Percentiles rank a stretch among this genome's conserved stretches.
phyloP scores from a whole-genome alignment of 2,113 vertebrate genomes.

The Syngnathoides biaculeatus region DNA sequence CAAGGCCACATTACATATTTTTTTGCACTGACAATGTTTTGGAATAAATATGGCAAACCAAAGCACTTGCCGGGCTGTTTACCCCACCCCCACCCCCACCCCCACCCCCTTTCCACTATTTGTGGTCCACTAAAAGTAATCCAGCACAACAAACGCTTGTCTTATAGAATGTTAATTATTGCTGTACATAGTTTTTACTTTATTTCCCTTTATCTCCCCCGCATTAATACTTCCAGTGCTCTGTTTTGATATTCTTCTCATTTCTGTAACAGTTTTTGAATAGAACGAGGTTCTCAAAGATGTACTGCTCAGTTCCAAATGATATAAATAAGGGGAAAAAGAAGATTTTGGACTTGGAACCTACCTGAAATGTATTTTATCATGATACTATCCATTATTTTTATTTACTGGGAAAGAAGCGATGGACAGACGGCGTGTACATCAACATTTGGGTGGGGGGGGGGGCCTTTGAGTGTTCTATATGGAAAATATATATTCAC shows the following conservation, averaged over 20 bases:
- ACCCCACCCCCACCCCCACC: too few species aligned
- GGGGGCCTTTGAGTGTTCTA: slow-evolving; percentile 46
- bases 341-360: slow-evolving; percentile 49
- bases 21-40: slow-evolving; percentile 63
- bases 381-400: slow-evolving; percentile 39
- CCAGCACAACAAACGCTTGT: slow-evolving; percentile 14
- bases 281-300: slow-evolving; percentile 7
- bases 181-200: slow-evolving; percentile 59
- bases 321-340: background rate
- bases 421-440: slow-evolving; percentile 54
- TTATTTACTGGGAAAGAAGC: slow-evolving; percentile 49
- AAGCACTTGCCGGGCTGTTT: slow-evolving; percentile 1
- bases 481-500: slow-evolving; percentile 49
- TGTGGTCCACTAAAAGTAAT: slow-evolving; percentile 2
- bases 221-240: slow-evolving; percentile 16
- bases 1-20: slow-evolving; percentile 24
- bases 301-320: background rate
- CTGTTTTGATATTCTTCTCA: slow-evolving; percentile 10
- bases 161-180: slow-evolving; percentile 33
- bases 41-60: background rate
- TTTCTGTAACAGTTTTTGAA: slow-evolving; percentile 11
- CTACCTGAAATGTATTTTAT: slow-evolving; percentile 68
- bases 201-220: slow-evolving; percentile 31
- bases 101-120: too few species aligned
- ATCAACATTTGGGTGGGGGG: slow-evolving; percentile 53